phyloP scores from a whole-genome alignment of 2,888 invertebrate species.

The Cinara cedri region DNA sequence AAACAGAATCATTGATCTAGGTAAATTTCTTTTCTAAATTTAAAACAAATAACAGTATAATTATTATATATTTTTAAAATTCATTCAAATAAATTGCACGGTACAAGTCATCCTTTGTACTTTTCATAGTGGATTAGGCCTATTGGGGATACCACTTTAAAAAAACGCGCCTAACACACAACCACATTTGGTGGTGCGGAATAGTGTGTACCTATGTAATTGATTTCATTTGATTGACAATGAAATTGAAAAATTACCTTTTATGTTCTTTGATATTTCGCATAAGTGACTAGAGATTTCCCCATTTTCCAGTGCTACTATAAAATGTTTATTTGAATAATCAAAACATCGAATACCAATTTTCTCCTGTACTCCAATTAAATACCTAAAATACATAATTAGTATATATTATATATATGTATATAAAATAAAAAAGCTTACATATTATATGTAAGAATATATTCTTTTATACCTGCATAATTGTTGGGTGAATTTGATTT shows the following conservation, averaged over 20 bases:
- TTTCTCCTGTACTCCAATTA: constrained; percentile 32
- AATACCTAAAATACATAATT: constrained; percentile 19
- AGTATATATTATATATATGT: neutral
- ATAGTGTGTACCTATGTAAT: constrained; percentile 36
- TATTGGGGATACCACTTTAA: constrained; percentile 52
- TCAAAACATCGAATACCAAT: constrained; percentile 38
- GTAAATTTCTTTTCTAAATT: neutral
- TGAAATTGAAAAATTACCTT: neutral
- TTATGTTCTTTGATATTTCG: neutral
- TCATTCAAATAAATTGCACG: constrained; percentile 17
- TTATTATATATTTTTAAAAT: constrained; percentile 5
- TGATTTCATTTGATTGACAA: neutral
- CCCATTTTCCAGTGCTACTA: constrained; percentile 25
- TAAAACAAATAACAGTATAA: constrained; percentile 5
- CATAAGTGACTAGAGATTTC: constrained; percentile 7
- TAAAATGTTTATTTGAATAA: constrained; percentile 38
- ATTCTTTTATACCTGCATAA: constrained; percentile 24
- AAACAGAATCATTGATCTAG: too few species aligned
- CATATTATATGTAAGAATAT: too few species aligned
- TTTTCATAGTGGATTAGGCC: constrained; percentile 45
- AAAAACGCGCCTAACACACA: constrained; percentile 49
- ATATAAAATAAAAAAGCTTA: too few species aligned
- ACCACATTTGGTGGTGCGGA: constrained; percentile 52
- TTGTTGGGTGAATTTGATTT: constrained; percentile 28
- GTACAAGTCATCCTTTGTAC: constrained; percentile 42